These are phyloP conservation scores for Nyleta sp. DNA, from an alignment of 2,888 invertebrate species.

Conservation along the genomic window DNA sequence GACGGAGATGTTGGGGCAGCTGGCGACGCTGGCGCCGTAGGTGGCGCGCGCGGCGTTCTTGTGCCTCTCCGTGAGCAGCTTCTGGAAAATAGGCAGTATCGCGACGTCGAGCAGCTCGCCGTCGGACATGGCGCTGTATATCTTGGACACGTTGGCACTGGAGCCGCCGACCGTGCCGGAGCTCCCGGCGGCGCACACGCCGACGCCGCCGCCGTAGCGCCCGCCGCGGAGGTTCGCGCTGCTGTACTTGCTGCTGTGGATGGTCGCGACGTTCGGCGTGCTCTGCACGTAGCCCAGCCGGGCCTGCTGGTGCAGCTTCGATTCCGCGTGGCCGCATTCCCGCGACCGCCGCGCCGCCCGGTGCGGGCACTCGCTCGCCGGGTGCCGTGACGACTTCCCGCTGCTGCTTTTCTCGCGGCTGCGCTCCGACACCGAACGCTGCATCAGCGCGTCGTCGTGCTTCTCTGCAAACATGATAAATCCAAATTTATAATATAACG, in stretches of 20 bases:
- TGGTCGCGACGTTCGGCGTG: conserved; percentile 85
- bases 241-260: conserved; percentile 83
- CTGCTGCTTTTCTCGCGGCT: conserved; percentile 80
- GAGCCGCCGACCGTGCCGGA: conserved; percentile 73
- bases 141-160: conserved; percentile 81
- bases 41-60: conserved; percentile 87
- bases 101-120: conserved; percentile 93
- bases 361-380: conserved; percentile 77
- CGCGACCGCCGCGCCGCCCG: conserved; percentile 72
- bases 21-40: conserved; percentile 90
- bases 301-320: conserved; percentile 78
- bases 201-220: conserved; percentile 58
- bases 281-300: conserved; percentile 84
- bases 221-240: conserved; percentile 83
- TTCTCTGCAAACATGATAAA: conserved; percentile 73
- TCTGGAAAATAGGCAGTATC: conserved; percentile 95
- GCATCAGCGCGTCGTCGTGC: conserved; percentile 80
- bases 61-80: conserved; percentile 93
- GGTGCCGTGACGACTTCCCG: conserved; percentile 70
- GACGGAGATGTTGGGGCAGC: conserved; percentile 97
- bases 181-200: conserved; percentile 65
- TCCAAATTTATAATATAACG: too few relatives aligned
- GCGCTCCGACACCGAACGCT: conserved; percentile 83
- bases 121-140: conserved; percentile 92
- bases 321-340: conserved; percentile 75